These are phyloP conservation scores for Agrilus biguttatus DNA, from an alignment of 2,888 invertebrate genomes.

Conservation along the genomic window DNA sequence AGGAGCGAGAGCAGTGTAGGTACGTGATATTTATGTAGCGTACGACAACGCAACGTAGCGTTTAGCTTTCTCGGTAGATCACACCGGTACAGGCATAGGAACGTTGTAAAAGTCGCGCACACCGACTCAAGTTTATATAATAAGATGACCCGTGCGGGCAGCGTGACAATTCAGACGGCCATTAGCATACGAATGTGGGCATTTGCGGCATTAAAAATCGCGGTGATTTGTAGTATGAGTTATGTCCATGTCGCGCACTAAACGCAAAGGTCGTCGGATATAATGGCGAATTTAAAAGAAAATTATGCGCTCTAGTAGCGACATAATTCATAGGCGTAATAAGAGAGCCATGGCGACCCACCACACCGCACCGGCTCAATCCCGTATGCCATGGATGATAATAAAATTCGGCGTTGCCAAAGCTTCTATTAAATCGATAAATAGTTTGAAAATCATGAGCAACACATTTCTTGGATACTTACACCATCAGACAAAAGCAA, in stretches of 20 bases:
- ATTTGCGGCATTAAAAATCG: conserved; percentile 14
- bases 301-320: conserved; percentile 10
- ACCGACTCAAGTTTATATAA: not conserved
- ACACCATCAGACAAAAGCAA: no score
- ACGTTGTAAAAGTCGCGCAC: no score
- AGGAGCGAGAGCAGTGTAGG: no score
- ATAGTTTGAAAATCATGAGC: no score
- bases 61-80: conserved; percentile 9
- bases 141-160: conserved; percentile 12
- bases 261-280: conserved; percentile 12
- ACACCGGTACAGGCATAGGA: not conserved
- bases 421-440: no score
- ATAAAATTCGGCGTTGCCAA: no score
- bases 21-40: no score
- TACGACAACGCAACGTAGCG: no score
- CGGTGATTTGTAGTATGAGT: conserved; percentile 13
- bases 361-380: no score
- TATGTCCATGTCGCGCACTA: conserved; percentile 10
- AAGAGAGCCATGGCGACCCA: not conserved
- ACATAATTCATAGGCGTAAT: conserved; percentile 3
- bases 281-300: conserved; percentile 11
- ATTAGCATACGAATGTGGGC: conserved; percentile 16
- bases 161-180: conserved; percentile 13
- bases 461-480: no score
- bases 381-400: no score